phyloP scores from a whole-genome alignment of 2,113 vertebrate species.

The Pomatostomus ruficeps region DNA sequence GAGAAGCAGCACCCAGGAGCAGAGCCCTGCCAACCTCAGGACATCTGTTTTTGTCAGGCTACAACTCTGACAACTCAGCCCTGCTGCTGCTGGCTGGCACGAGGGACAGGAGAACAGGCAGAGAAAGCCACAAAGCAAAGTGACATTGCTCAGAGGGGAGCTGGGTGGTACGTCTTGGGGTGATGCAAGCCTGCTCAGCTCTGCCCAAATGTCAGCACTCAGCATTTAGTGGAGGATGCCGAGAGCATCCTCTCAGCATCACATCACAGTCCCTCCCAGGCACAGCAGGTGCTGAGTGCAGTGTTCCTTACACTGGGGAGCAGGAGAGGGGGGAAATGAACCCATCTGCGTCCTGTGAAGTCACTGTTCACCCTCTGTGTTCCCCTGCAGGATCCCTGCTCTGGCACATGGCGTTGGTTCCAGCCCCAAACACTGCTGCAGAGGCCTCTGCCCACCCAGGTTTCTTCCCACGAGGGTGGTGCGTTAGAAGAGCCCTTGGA shows the following conservation, averaged over 20 bases:
- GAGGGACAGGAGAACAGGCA: not conserved
- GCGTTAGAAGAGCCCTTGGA: not conserved
- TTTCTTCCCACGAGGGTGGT: not conserved
- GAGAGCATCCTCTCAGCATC: not conserved
- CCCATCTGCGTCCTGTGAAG: not conserved
- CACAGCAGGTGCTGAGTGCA: not conserved
- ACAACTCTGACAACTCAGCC: not conserved
- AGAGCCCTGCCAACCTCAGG: not conserved
- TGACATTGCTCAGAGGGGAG: not conserved
- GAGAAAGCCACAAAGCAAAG: not conserved
- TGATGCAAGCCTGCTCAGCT: not conserved
- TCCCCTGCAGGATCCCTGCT: not conserved
- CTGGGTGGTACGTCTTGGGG: not conserved
- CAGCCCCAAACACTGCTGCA: not conserved
- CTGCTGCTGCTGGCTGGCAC: not conserved
- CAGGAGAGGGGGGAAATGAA: not conserved
- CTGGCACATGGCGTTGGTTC: not conserved
- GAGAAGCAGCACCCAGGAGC: not conserved
- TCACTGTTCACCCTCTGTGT: not conserved
- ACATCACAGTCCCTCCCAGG: not conserved
- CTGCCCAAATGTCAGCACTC: not conserved
- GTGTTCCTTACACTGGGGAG: not conserved
- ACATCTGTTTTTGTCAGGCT: not conserved
- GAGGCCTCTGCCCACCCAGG: not conserved
- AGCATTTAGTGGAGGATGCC: fast-evolving